A percentile compares a stretch with the other conserved stretches of the same genome.
These are phyloP conservation scores for Onychostoma macrolepis DNA, from an alignment of 2,113 vertebrate genomes.

Conservation along the genomic window DNA sequence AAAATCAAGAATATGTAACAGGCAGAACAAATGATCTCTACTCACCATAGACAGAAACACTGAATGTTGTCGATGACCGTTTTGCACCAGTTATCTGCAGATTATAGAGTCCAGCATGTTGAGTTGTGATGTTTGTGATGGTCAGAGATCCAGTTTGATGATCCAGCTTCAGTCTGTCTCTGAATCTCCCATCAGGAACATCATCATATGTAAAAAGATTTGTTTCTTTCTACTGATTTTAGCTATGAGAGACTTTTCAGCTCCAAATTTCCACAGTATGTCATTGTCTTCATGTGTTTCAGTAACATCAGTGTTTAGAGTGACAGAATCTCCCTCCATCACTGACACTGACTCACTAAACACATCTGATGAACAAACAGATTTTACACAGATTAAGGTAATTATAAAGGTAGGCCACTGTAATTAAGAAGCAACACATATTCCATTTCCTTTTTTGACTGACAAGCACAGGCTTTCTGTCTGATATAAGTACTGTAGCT, in stretches of 20 bases:
- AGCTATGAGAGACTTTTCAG: not conserved
- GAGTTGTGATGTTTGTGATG: not conserved
- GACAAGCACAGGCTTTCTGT: no score
- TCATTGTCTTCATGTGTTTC: no score
- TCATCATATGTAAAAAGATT: not conserved
- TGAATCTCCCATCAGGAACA: not conserved
- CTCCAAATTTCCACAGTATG: not conserved
- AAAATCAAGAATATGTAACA: not conserved
- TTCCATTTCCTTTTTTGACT: no score
- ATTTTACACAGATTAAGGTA: no score
- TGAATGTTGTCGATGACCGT: not conserved
- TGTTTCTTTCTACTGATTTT: not conserved
- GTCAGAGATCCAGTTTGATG: no score
- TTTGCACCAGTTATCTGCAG: accelerated
- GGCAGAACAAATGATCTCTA: not conserved
- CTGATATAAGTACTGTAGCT: no score
- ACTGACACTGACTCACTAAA: not conserved
- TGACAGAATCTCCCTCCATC: no score
- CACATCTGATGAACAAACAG: not conserved
- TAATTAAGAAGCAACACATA: no score
- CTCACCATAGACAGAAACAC: not conserved
- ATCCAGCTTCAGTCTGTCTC: not conserved
- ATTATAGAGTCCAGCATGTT: not conserved
- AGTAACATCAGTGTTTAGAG: not conserved
- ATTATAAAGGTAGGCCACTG: no score